Conservation (phyloP, 2,113 vertebrate species). For the Lichenostomus cassidix region DNA sequence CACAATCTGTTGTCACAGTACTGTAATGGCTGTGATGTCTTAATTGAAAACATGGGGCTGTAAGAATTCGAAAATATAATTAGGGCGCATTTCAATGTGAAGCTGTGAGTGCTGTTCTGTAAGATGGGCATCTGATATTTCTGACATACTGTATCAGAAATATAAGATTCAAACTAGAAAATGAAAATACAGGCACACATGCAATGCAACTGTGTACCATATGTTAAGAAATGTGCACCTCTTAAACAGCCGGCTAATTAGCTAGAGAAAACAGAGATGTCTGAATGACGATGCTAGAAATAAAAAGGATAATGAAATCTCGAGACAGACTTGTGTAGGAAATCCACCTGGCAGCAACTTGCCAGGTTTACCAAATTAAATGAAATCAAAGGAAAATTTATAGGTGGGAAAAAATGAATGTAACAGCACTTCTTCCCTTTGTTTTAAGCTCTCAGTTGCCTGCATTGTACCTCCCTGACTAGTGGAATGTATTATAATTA, state of each 20-base stretch:
- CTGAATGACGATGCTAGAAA: conserved; percentile 45
- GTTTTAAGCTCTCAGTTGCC: neutral
- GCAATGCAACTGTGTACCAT: conserved; percentile 23
- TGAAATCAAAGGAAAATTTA: conserved; percentile 47
- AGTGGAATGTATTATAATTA: neutral
- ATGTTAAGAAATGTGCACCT: conserved; percentile 39
- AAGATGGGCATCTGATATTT: conserved; percentile 1
- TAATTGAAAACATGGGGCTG: conserved; percentile 71
- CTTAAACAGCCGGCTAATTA: conserved; percentile 50
- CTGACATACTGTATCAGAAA: conserved; percentile 7
- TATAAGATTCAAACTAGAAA: neutral
- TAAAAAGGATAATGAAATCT: conserved; percentile 62
- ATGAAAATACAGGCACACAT: conserved; percentile 18
- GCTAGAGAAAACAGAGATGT: conserved; percentile 50
- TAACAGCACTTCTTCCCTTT: neutral
- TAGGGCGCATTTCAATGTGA: conserved; percentile 13
- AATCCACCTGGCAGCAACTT: conserved; percentile 51
- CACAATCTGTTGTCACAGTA: conserved; percentile 60
- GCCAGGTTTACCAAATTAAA: conserved; percentile 60
- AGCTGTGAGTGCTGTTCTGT: conserved; percentile 6
- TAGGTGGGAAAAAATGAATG: neutral
- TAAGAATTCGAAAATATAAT: conserved; percentile 38
- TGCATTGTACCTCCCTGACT: neutral
- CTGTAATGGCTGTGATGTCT: conserved; percentile 58
- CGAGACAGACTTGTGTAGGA: conserved; percentile 10